Percentiles rank a stretch among this genome's conserved stretches.
phyloP scores from a whole-genome alignment of 2,888 invertebrate species.

The Chelonus formosanus region DNA sequence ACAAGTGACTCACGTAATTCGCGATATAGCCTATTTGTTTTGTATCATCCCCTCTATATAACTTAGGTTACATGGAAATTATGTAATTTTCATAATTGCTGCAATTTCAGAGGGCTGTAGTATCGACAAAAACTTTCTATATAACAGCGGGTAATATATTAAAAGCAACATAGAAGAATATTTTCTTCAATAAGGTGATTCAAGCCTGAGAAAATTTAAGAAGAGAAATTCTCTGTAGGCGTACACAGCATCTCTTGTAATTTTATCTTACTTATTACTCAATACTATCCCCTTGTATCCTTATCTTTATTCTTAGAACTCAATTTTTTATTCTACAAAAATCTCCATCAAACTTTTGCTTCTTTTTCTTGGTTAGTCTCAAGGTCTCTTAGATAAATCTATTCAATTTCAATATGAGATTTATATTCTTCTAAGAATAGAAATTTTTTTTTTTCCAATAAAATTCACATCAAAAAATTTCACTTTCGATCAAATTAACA shows the following conservation, averaged over 20 bases:
- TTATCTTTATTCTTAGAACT: not conserved
- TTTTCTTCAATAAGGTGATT: slow-evolving; percentile 3
- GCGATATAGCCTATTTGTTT: slow-evolving; percentile 12
- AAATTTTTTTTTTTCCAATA: no score
- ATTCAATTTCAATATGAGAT: not conserved
- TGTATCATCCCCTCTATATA: slow-evolving; percentile 24
- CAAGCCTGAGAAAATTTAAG: not conserved
- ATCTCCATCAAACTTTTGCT: not conserved
- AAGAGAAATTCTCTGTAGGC: slow-evolving; percentile 9
- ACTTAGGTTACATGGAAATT: slow-evolving; percentile 28
- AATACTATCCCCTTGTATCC: not conserved
- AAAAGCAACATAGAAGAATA: slow-evolving; percentile 4
- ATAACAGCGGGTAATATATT: slow-evolving; percentile 10
- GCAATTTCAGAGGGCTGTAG: slow-evolving; percentile 38
- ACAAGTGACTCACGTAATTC: slow-evolving; percentile 17
- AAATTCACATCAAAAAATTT: no score
- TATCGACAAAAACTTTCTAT: slow-evolving; percentile 7
- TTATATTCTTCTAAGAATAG: no score
- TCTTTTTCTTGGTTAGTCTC: slow-evolving; percentile 11
- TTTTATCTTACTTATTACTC: not conserved
- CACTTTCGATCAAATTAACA: no score
- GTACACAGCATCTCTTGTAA: slow-evolving; percentile 7
- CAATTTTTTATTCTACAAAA: not conserved
- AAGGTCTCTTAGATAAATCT: slow-evolving; percentile 11
- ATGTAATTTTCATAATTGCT: slow-evolving; percentile 44